phyloP scores from a whole-genome alignment of 2,113 vertebrate genomes.

The Actenoides hombroni region DNA sequence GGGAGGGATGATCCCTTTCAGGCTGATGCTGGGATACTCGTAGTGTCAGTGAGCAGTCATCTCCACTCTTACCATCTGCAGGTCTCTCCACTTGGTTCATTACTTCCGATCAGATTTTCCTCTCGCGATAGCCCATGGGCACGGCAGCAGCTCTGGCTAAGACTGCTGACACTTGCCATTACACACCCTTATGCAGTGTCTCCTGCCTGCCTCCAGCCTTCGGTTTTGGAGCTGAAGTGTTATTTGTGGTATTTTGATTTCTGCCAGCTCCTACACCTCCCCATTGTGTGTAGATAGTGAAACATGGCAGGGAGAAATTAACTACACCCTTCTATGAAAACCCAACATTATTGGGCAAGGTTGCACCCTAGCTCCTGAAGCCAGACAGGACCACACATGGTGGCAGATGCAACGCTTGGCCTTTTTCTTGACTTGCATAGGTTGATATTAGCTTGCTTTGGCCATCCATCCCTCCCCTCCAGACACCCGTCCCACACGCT shows the following conservation, averaged over 20 bases:
- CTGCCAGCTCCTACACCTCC: neutral
- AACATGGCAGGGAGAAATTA: neutral
- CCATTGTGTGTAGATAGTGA: neutral
- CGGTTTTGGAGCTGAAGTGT: neutral
- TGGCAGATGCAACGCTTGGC: neutral
- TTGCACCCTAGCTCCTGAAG: neutral
- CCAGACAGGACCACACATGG: neutral
- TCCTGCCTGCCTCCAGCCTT: neutral
- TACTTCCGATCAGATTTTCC: neutral
- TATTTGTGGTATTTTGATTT: neutral
- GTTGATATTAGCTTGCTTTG: neutral
- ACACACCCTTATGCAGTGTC: neutral
- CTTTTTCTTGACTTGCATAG: neutral
- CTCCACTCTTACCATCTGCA: neutral
- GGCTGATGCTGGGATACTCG: neutral
- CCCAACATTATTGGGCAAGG: rapidly evolving
- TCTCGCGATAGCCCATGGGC: neutral
- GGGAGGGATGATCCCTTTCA: neutral
- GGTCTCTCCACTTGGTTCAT: neutral
- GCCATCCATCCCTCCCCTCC: no score
- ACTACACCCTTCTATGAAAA: rapidly evolving
- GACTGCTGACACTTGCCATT: rapidly evolving
- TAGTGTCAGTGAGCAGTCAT: neutral
- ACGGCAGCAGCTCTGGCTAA: neutral
- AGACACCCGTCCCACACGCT: no score